These are phyloP conservation scores for Drosophila parabipectinata DNA, from an alignment of 1,140 invertebrate species.

Conservation along the genomic window DNA sequence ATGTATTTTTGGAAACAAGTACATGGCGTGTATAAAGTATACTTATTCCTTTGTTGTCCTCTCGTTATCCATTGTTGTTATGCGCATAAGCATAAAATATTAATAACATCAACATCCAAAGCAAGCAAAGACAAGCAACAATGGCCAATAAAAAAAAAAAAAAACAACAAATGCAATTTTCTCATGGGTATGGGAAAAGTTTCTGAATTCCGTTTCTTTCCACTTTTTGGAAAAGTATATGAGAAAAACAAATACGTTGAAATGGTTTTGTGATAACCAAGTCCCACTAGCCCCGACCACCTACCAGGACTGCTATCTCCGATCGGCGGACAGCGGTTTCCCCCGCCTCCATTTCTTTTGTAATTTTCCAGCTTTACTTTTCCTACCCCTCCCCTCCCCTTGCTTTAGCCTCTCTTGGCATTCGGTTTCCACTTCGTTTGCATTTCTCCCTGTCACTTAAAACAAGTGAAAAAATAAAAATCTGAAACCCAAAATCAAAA, in stretches of 20 bases:
- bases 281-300: background rate
- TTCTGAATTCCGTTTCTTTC: background rate
- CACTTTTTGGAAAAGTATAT: constrained; percentile 12
- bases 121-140: background rate
- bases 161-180: constrained; percentile 14
- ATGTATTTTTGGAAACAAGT: background rate
- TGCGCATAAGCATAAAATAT: constrained; percentile 75
- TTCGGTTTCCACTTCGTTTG: constrained; percentile 48
- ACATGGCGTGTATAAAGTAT: background rate
- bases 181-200: constrained; percentile 7
- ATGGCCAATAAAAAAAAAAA: background rate
- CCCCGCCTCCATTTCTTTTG: background rate
- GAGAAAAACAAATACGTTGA: constrained; percentile 19
- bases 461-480: constrained; percentile 30
- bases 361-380: constrained; percentile 2
- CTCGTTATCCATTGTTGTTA: constrained; percentile 44
- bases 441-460: constrained; percentile 40
- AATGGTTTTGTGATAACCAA: background rate
- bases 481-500: constrained; percentile 5
- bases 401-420: background rate
- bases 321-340: constrained; percentile 11
- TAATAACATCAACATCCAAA: constrained; percentile 47
- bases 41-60: constrained; percentile 35
- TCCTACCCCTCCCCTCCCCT: background rate
- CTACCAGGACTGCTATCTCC: background rate